Evolutionary conservation across 1,140 invertebrate species (phyloP).

Genomic region (Eriocheir sinensis): DNA sequence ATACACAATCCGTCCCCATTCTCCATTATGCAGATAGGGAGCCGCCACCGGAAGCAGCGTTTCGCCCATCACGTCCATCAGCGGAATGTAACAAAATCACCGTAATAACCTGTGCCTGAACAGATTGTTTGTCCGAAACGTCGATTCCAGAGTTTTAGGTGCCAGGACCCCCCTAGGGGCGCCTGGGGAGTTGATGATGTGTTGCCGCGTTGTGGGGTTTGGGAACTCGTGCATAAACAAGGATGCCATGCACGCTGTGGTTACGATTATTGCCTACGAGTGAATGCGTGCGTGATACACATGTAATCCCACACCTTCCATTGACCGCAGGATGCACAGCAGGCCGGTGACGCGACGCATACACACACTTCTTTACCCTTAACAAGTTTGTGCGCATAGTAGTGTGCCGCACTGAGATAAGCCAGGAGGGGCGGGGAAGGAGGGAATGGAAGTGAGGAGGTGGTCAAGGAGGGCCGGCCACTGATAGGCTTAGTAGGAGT

Average conservation of each 20-base stretch:
- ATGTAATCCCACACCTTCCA: not conserved
- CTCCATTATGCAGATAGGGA: not conserved
- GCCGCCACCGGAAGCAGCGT: not conserved
- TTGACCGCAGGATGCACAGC: not conserved
- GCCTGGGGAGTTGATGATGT: not conserved
- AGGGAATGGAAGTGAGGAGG: not conserved
- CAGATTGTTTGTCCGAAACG: not conserved
- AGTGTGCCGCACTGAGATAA: no score
- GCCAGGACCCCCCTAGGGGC: not conserved
- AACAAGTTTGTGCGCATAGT: not conserved
- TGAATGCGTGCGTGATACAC: not conserved
- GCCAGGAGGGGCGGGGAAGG: not conserved
- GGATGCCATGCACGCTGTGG: no score
- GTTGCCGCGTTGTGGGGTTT: not conserved
- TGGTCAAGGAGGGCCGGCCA: not conserved
- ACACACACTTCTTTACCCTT: not conserved
- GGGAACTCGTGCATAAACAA: no score
- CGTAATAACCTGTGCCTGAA: not conserved
- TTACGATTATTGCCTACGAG: no score
- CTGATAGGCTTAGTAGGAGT: constrained; percentile 2
- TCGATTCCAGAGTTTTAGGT: not conserved
- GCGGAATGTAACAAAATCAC: not conserved
- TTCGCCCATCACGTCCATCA: not conserved
- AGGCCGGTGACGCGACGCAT: not conserved
- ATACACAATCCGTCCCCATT: not conserved